Base-by-base conservation (phyloP, 2,113 vertebrate genomes). In the Vidua chalybeata region DNA sequence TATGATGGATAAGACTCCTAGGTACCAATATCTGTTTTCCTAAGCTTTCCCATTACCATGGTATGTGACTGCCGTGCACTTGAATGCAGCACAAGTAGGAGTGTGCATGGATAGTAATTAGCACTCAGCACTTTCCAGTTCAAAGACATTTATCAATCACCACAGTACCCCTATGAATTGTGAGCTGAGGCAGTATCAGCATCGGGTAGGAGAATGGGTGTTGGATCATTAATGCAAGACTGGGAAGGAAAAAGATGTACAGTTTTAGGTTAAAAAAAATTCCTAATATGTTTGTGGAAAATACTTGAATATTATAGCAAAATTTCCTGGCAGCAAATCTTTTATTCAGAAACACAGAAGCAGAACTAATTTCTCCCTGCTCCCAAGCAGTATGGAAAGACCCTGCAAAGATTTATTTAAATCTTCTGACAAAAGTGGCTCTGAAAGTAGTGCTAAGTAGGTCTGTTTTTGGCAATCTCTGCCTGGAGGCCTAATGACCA, bases 121-220 rank as follows among this genome's bases (percentile, higher is more conserved):
- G 86, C 86, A 81, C 76, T 71, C 83, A 77, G 92, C 75, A 74
- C 76, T 95, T 92, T 58, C 78, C 79, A 86, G 73, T 90, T 86
- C 83, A 89, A 75, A 93, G 87, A 55, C 39, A 67, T 80, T 94
- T 51, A 93, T 87, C 90, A 93, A 94, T 90, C 83, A 86, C 87
- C 16, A 30, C 8, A 66, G 59, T 21, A 69, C 64, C 68, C 48
- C 55, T 64, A 20, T 39, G 61, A 89, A 81, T 37, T 68, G 73
- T 27, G 68, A 93, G 90, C 48, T 13, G 6, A 90, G 52, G 49
- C 71, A 46, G n/a, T 48, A 78, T 46, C 63, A 81, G 48, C 33
- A 64, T 23, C 0, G 3, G 37, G 17, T 61, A 43, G 61, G 33
- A 55, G 64, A 92, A 74, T 13, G 54, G 45, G 18, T 68, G 24